Base-by-base conservation (phyloP, 1,140 invertebrate genomes). In the Lasaia peninsularis region DNA sequence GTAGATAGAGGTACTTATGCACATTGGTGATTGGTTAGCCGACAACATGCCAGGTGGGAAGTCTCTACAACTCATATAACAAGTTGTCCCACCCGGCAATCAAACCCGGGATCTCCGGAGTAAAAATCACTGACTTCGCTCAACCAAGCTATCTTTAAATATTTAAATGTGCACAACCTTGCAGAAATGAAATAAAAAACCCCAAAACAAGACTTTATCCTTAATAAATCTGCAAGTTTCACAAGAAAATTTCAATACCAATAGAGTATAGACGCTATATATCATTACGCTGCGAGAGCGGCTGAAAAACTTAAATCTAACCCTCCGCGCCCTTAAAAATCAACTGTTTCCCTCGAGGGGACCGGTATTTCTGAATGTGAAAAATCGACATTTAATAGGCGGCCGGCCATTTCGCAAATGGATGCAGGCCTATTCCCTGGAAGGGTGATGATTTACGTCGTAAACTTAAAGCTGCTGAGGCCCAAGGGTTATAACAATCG, bases 351-450 rank as follows among this genome's bases (percentile, higher is more conserved):
- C 61, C 62, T 58, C 56, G 56, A 56, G 63, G 75, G 75, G 69
- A 58, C 65, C 65, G 62, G 67, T 56, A 56, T 59, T 57, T 52
- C 63, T 73, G 73, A 75, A 79, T 73, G 78, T 83, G 80, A 86
- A 82, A 80, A 80, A 86, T 86, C 71, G 82, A 73, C 79, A 80
- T 86, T 86, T 86, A 86, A 83, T 86, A 83, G 80, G 67, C 67
- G 69, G 57, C 64, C 70, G 70, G 74, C 75, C 66, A 80, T 86
- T 86, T 83, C 75, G 74, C 70, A 80, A 83, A 84, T 78, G 78
- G 80, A 67, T 63, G 60, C 59, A 65, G 65, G 50, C 62, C 60
- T 63, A 55, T 65, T 59, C 56, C 62, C 56, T 63, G 55, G 68
- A 71, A 81, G 81, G 79, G 80, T 75, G 78, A 83, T 86, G 80